Percentiles rank a stretch among this genome's conserved stretches.
phyloP scores from a whole-genome alignment of 2,888 invertebrate genomes.

The Theretra japonica region DNA sequence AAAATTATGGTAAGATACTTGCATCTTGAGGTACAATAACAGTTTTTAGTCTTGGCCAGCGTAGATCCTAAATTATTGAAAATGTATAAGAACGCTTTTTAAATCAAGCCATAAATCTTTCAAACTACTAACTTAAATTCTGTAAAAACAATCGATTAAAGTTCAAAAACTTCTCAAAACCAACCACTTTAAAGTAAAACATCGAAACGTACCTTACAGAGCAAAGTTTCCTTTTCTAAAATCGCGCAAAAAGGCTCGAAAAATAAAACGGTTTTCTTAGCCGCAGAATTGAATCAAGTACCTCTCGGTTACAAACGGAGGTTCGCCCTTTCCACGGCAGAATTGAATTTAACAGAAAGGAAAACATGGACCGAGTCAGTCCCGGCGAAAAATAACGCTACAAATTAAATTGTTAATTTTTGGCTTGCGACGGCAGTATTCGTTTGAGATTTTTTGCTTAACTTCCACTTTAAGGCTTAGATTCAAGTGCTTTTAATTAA shows the following conservation, averaged over 20 bases:
- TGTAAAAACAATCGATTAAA: not conserved
- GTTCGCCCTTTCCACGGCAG: constrained; percentile 19
- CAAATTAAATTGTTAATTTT: constrained; percentile 25
- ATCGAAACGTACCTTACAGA: too few species aligned
- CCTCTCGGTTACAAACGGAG: constrained; percentile 25
- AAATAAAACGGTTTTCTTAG: constrained; percentile 19
- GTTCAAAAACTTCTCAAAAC: not conserved
- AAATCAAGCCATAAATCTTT: too few species aligned
- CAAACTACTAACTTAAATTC: too few species aligned
- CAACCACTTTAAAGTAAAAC: not conserved
- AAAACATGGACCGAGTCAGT: constrained; percentile 18
- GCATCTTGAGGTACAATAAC: too few species aligned
- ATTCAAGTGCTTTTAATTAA: not conserved
- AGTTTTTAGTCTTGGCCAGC: too few species aligned
- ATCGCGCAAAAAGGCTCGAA: constrained; percentile 4
- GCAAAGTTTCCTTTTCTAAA: not conserved
- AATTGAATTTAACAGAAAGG: constrained; percentile 26
- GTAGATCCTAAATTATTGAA: too few species aligned
- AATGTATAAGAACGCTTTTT: too few species aligned
- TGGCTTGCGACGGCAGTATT: constrained; percentile 1
- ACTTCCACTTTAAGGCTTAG: not conserved
- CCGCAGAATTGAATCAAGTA: constrained; percentile 23
- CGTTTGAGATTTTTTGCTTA: not conserved
- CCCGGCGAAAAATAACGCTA: constrained; percentile 16
- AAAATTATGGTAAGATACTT: too few species aligned